A percentile compares a stretch with the other conserved stretches of the same genome.
phyloP scores from a whole-genome alignment of 2,113 vertebrate genomes.

The Microcebus murinus region DNA sequence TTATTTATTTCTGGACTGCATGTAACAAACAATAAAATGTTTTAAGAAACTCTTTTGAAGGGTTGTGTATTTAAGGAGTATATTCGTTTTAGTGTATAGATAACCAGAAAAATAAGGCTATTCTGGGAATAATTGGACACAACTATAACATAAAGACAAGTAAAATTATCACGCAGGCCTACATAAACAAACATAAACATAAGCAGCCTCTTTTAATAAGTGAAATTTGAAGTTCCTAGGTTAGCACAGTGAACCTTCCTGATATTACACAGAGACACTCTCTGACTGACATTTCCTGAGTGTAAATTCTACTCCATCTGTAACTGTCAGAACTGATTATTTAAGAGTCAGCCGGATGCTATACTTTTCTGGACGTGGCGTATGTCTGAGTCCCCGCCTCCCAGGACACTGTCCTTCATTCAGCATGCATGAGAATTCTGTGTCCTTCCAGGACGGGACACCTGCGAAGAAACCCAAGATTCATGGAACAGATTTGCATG shows the following conservation, averaged over 20 bases:
- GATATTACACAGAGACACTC: constrained; percentile 29
- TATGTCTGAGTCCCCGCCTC: constrained; percentile 27
- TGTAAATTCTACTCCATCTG: constrained; percentile 55
- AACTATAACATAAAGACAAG: background rate
- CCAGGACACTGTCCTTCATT: background rate
- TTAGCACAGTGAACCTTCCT: background rate
- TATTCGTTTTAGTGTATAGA: background rate
- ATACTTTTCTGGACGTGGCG: constrained; percentile 63
- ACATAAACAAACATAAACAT: constrained; percentile 7
- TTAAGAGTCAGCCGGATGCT: constrained; percentile 63
- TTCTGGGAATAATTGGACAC: background rate
- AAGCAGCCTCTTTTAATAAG: constrained; percentile 29
- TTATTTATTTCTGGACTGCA: constrained; percentile 29
- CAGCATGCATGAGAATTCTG: background rate
- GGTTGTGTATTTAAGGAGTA: background rate
- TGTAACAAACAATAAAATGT: background rate
- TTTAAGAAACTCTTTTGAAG: background rate
- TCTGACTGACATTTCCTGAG: constrained; percentile 77
- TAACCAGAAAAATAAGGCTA: background rate
- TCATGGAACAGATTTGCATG: background rate
- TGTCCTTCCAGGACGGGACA: background rate
- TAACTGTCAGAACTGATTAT: constrained; percentile 52
- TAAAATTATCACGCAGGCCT: background rate
- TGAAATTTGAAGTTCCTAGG: background rate
- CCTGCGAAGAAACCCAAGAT: background rate